These are phyloP conservation scores for Geotrypetes seraphini DNA, from an alignment of 2,797 vertebrate genomes.

Conservation along the genomic window DNA sequence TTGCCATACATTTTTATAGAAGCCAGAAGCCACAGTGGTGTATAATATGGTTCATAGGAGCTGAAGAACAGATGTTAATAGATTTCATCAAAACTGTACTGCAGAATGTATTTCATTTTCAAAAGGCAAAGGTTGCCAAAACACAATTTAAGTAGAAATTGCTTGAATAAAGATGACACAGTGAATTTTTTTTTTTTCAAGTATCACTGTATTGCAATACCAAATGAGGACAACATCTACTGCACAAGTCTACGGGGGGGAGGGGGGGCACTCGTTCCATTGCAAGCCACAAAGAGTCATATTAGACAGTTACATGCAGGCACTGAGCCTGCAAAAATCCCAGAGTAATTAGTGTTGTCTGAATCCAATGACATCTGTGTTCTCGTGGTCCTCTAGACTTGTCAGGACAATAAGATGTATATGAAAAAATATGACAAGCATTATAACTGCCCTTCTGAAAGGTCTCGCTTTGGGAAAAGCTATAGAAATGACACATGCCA, in stretches of 20 bases:
- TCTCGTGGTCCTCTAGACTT: slow-evolving; percentile 57
- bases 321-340: slow-evolving; percentile 61
- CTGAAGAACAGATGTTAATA: slow-evolving; percentile 29
- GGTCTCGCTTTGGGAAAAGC: slow-evolving; percentile 49
- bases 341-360: slow-evolving; percentile 71
- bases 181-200: slow-evolving; percentile 13
- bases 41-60: slow-evolving; percentile 5
- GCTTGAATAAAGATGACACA: slow-evolving; percentile 6
- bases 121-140: slow-evolving; percentile 16
- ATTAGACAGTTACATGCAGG: slow-evolving; percentile 50
- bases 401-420: slow-evolving; percentile 59
- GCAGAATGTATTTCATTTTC: slow-evolving; percentile 2
- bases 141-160: slow-evolving; percentile 10
- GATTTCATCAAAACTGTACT: slow-evolving; percentile 16
- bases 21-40: slow-evolving; percentile 15
- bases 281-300: slow-evolving; percentile 43
- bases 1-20: not conserved
- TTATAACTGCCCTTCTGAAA: slow-evolving; percentile 55
- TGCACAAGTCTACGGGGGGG: slow-evolving; percentile 25
- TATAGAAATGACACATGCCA: slow-evolving; percentile 46
- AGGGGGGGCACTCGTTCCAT: too few relatives aligned
- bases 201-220: slow-evolving; percentile 20
- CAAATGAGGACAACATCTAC: slow-evolving; percentile 24
- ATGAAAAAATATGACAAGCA: slow-evolving; percentile 67
- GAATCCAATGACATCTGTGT: slow-evolving; percentile 69